These are phyloP conservation scores for Lepidochitona cinerea DNA, from an alignment of 2,888 invertebrate species.

Conservation along the genomic window DNA sequence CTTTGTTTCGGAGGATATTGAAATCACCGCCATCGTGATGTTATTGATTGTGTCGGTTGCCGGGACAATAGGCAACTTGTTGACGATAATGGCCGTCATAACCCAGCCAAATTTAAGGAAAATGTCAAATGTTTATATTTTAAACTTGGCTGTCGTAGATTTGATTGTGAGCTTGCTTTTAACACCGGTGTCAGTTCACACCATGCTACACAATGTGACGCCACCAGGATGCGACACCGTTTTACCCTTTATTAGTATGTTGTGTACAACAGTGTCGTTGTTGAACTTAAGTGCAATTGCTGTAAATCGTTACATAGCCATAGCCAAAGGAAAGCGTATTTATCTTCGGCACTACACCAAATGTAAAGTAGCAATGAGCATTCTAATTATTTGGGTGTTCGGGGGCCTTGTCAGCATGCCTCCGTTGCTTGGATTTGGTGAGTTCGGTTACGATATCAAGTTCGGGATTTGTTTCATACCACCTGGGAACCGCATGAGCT, in stretches of 20 bases:
- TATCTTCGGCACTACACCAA: not conserved
- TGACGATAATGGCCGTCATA: slow-evolving; percentile 5
- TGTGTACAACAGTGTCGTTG: slow-evolving; percentile 1
- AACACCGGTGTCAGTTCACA: slow-evolving; percentile 1
- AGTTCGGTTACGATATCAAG: slow-evolving; percentile 2
- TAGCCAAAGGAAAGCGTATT: not conserved
- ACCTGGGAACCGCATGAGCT: not conserved
- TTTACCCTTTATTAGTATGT: not conserved
- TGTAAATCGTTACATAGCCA: slow-evolving; percentile 4
- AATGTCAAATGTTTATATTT: slow-evolving; percentile 4
- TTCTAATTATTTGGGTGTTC: not conserved
- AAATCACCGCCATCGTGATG: not conserved
- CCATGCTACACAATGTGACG: not conserved
- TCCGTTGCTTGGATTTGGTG: slow-evolving; percentile 3
- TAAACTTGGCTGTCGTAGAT: slow-evolving; percentile 7
- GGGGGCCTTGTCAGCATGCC: not conserved
- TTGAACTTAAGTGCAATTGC: slow-evolving; percentile 2
- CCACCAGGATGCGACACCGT: not conserved
- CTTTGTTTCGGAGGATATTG: not conserved
- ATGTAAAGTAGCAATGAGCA: not conserved
- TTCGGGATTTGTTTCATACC: slow-evolving; percentile 5
- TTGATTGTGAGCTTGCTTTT: not conserved
- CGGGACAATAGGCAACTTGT: not conserved
- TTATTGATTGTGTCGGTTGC: not conserved
- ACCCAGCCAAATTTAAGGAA: not conserved